A percentile compares a stretch with the other conserved stretches of the same genome.
These are phyloP conservation scores for Muraenolepis orangiensis DNA, from an alignment of 2,797 vertebrate species.

Conservation along the genomic window DNA sequence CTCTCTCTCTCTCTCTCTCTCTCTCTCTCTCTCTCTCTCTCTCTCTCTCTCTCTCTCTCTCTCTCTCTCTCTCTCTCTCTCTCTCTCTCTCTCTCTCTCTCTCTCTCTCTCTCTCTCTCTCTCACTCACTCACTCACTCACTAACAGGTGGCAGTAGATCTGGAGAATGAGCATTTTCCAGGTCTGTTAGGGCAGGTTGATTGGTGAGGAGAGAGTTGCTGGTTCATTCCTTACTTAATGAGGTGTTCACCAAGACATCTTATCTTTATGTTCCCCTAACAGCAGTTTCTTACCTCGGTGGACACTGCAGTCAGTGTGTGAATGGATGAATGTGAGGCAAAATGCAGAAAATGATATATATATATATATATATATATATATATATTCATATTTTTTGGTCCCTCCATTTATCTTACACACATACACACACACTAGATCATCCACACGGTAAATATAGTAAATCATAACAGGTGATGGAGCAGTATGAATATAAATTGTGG, in stretches of 20 bases:
- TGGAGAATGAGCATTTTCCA: background rate
- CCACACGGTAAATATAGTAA: background rate
- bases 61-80: no score
- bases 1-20: no score
- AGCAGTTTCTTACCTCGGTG: no score
- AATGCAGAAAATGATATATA: slow-evolving; percentile 16
- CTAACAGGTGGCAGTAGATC: background rate
- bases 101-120: slow-evolving; percentile 17
- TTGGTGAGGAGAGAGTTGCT: background rate
- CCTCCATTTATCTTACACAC: background rate
- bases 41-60: no score
- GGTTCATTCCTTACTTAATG: background rate
- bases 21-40: no score
- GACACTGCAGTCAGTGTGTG: background rate
- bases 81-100: slow-evolving; percentile 1
- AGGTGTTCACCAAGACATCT: no score
- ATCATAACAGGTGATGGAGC: slow-evolving; percentile 39
- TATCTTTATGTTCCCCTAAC: no score
- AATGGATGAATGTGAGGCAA: background rate
- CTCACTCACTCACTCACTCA: background rate
- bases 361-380: no score
- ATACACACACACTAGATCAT: background rate
- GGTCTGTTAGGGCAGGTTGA: background rate
- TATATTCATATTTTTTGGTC: slow-evolving; percentile 9
- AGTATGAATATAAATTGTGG: slow-evolving; percentile 58